These are phyloP conservation scores for Papilio xuthus DNA, from an alignment of 1,140 invertebrate genomes.

Conservation along the genomic window DNA sequence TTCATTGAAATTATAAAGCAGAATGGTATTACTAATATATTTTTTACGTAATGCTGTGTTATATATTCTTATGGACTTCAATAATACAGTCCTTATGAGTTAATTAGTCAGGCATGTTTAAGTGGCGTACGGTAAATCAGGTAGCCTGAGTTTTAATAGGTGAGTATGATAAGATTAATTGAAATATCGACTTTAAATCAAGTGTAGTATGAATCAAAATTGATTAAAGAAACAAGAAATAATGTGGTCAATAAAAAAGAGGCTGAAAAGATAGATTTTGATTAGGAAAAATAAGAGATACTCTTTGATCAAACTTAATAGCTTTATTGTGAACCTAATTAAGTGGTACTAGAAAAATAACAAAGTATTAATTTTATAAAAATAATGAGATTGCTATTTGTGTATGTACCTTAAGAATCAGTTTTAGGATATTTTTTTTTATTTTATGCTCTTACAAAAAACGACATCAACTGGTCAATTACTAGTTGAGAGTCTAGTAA, in stretches of 20 bases:
- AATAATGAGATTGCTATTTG: too few relatives aligned
- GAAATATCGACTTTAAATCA: background rate
- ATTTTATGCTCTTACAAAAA: too few relatives aligned
- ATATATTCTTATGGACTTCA: background rate
- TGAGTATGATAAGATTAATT: background rate
- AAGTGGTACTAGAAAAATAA: background rate
- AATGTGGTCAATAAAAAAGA: background rate
- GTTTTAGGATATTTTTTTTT: too few relatives aligned
- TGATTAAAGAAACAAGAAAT: background rate
- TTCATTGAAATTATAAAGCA: background rate
- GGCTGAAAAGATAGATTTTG: constrained; percentile 12
- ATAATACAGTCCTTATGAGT: constrained; percentile 1
- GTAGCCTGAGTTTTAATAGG: constrained; percentile 6
- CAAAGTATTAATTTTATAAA: background rate
- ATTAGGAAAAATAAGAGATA: constrained; percentile 14
- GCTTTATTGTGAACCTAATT: background rate
- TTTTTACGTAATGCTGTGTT: background rate
- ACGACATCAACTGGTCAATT: too few relatives aligned
- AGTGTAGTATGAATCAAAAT: background rate
- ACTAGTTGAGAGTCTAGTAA: too few relatives aligned
- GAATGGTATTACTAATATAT: background rate
- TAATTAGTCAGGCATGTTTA: constrained; percentile 21
- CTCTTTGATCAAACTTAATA: background rate
- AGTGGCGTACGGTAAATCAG: constrained; percentile 4
- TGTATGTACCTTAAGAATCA: too few relatives aligned